phyloP scores from a whole-genome alignment of 1,140 invertebrate species.

The Triops longicaudatus region DNA sequence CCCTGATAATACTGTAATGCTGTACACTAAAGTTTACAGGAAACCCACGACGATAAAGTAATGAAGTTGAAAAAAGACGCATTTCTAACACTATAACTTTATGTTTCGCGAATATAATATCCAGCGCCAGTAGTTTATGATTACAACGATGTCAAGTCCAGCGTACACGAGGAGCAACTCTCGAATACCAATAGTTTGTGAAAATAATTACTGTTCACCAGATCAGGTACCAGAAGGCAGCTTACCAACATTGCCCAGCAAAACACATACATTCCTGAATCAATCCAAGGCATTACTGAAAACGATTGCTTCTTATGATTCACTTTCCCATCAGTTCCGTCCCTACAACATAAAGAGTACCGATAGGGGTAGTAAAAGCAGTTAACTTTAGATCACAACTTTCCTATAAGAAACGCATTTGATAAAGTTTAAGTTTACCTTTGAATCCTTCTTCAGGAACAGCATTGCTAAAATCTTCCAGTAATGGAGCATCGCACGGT shows the following conservation, averaged over 20 bases:
- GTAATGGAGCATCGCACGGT: neutral
- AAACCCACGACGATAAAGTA: no score
- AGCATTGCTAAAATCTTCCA: slow-evolving; percentile 3
- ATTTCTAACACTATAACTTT: no score
- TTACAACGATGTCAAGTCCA: neutral
- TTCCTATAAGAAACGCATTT: no score
- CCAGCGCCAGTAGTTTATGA: neutral
- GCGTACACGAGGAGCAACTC: neutral
- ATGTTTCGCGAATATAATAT: neutral
- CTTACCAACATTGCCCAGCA: neutral
- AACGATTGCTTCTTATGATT: neutral
- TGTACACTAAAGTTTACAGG: no score
- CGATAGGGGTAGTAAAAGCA: neutral
- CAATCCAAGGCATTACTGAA: neutral
- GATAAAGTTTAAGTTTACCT: neutral
- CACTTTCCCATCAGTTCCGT: neutral
- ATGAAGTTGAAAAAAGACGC: no score
- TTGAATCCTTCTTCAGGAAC: neutral
- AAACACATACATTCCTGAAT: neutral
- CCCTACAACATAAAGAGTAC: neutral
- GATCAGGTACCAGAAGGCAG: slow-evolving; percentile 10
- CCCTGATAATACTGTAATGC: no score
- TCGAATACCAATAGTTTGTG: neutral
- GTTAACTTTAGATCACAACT: neutral
- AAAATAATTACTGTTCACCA: neutral